phyloP scores from a whole-genome alignment of 2,113 vertebrate species.

The Sebastes schlegelii region DNA sequence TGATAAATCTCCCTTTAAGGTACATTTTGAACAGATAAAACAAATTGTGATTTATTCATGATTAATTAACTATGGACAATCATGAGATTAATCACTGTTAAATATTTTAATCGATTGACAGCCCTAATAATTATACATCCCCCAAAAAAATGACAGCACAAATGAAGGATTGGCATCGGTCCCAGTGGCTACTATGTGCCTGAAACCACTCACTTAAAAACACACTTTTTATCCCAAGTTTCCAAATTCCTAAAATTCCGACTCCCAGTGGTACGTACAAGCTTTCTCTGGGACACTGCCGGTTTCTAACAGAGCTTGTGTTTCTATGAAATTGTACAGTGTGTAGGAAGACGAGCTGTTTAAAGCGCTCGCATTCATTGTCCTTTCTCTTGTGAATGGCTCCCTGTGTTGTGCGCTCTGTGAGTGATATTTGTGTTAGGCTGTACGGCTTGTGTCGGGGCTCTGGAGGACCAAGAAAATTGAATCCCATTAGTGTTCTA shows the following conservation, averaged over 20 bases:
- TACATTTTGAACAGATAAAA: no score
- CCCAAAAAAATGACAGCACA: no score
- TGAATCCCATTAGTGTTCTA: slow-evolving; percentile 68
- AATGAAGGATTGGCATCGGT: background rate
- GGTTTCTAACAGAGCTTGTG: slow-evolving; percentile 5
- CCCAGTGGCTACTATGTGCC: background rate
- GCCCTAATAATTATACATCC: background rate
- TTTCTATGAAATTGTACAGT: slow-evolving; percentile 29
- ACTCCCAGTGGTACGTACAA: background rate
- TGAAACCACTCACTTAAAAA: background rate
- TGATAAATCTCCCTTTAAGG: no score
- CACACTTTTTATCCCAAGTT: background rate
- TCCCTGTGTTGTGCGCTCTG: slow-evolving; percentile 49
- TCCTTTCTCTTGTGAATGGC: slow-evolving; percentile 58
- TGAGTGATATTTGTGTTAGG: slow-evolving; percentile 67
- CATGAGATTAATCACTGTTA: no score
- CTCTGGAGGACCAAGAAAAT: slow-evolving; percentile 67
- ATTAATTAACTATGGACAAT: no score
- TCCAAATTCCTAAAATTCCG: slow-evolving; percentile 4
- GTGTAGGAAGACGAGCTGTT: slow-evolving; percentile 51
- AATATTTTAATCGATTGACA: no score
- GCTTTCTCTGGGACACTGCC: background rate
- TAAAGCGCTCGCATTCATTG: slow-evolving; percentile 46
- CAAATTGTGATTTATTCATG: no score
- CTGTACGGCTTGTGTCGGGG: slow-evolving; percentile 44